These are phyloP conservation scores for Drosophila truncata DNA, from an alignment of 1,140 invertebrate species.

Conservation along the genomic window DNA sequence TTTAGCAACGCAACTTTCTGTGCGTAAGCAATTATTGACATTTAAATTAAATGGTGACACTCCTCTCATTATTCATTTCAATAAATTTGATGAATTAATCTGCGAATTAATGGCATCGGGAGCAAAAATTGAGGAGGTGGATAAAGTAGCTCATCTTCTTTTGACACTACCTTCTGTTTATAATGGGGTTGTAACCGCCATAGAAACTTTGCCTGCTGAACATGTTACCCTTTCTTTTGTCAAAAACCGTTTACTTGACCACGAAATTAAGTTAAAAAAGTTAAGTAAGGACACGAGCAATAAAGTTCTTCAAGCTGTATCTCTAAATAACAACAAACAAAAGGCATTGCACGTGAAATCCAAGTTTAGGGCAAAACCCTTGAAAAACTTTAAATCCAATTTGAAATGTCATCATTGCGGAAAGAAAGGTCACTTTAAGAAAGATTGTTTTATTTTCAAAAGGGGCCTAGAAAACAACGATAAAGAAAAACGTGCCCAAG, in stretches of 20 bases:
- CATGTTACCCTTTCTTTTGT: background rate
- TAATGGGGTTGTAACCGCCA: slow-evolving; percentile 4
- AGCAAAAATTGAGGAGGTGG: slow-evolving; percentile 79
- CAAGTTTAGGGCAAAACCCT: slow-evolving; percentile 7
- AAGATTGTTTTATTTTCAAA: slow-evolving; percentile 11
- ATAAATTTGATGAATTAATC: slow-evolving; percentile 82
- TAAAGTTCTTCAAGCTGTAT: slow-evolving; percentile 5
- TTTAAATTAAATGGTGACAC: slow-evolving; percentile 82
- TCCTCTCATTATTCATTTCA: slow-evolving; percentile 77
- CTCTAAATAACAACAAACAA: slow-evolving; percentile 4
- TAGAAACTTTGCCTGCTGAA: slow-evolving; percentile 12
- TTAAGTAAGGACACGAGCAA: background rate
- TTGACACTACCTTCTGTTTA: slow-evolving; percentile 4
- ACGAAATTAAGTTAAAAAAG: background rate
- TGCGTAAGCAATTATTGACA: slow-evolving; percentile 59
- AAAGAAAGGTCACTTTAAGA: slow-evolving; percentile 6
- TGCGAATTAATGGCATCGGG: slow-evolving; percentile 21
- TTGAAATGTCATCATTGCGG: slow-evolving; percentile 4
- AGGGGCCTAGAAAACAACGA: background rate
- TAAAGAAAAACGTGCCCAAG: slow-evolving; percentile 1
- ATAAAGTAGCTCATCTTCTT: slow-evolving; percentile 60
- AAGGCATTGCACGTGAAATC: slow-evolving; percentile 2
- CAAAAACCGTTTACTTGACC: background rate
- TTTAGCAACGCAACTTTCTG: slow-evolving; percentile 76
- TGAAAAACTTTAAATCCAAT: slow-evolving; percentile 3